Evolutionary conservation across 2,888 invertebrate species (phyloP).

Genomic region (Apotomis betuletana): DNA sequence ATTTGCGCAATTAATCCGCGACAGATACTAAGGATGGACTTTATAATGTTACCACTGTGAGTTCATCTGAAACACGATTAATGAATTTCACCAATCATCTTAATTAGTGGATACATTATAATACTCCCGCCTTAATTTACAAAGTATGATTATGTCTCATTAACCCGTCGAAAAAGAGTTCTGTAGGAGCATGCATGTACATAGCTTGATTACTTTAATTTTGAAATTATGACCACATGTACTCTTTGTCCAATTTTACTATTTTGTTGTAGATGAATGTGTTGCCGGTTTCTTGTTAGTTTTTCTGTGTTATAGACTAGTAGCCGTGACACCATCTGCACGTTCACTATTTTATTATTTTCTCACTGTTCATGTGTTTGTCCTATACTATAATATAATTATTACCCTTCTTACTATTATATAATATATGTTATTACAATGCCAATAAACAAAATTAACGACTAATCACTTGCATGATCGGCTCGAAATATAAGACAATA

Average conservation of each 20-base stretch:
- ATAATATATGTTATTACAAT: no score
- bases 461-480: no score
- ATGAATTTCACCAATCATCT: not conserved
- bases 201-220: slow-evolving; percentile 8
- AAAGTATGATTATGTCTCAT: slow-evolving; percentile 72
- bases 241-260: slow-evolving; percentile 2
- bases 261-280: slow-evolving; percentile 8
- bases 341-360: not conserved
- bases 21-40: no score
- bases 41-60: no score
- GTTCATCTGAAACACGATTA: no score
- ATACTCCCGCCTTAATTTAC: slow-evolving; percentile 20
- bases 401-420: not conserved
- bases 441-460: no score
- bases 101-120: not conserved
- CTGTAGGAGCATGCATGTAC: slow-evolving; percentile 14
- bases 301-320: not conserved
- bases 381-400: not conserved
- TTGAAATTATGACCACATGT: slow-evolving; percentile 4
- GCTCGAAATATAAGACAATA: no score
- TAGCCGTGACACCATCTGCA: slow-evolving; percentile 18
- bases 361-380: not conserved
- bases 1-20: no score
- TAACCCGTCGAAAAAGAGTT: slow-evolving; percentile 33
- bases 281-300: slow-evolving; percentile 7